Base-by-base conservation (phyloP, 2,888 invertebrate species). In the Macropis europaea region DNA sequence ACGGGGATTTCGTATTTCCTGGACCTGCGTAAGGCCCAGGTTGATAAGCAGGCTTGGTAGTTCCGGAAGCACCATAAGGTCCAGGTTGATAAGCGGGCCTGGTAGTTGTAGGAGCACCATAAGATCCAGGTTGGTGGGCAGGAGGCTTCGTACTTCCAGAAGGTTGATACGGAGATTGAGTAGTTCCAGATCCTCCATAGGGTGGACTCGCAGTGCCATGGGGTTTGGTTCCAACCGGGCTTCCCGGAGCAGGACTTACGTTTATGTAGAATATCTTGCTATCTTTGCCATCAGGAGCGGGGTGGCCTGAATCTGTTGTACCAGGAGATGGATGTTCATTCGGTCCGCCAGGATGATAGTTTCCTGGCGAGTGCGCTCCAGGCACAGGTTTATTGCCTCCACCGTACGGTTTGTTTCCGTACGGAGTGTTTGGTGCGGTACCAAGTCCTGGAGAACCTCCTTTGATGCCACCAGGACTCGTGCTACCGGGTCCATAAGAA, bases 211-310 rank as follows among this genome's bases (percentile, higher is more conserved):
- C 26, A n/a, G 19, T n/a, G 4, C 6, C 4, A n/a, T 47, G 48
- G 11, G 56, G 66, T 30, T 30, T 68, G 2, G 26, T 1, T 13
- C 66, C 66, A 0, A 2, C 9, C 0, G 66, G 56, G 3, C 36
- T 57, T 43, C 56, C 68, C 3, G 48, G 66, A 1, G 15, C 56
- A 11, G 66, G 68, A 2, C 2, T 64, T 9, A 69, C 50, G 24
- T 69, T 50, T 32, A 69, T 57, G 11, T 69, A 50, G 11, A 69
- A 52, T 2, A 69, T 66, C 1, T 69, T 36, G 13, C 68, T 69
- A 1, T 69, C 63, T 2, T 6, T 43, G 0, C 38, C 11, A 0
- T 24, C 28, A 0, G 61, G n/a, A 1, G 13, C 2, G 6, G n/a
- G 17, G 1, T 7, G 28, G 13, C 22, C 22, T 7, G 47, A 1